Evolutionary conservation across 1,140 invertebrate genomes (phyloP).

Genomic region (Cotesia glomerata): DNA sequence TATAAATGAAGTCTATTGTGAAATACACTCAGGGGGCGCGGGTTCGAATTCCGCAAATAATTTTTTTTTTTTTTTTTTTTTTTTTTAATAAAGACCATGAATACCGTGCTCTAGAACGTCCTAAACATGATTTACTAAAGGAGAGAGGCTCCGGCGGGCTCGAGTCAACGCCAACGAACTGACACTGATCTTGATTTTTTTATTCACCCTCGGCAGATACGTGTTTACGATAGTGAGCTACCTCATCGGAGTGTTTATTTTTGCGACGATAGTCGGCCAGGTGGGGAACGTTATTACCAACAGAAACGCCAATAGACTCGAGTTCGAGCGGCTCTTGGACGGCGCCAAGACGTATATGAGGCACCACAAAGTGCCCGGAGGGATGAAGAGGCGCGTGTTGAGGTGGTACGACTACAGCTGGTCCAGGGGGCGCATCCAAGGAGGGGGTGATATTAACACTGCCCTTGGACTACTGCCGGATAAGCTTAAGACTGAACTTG

Average conservation of each 20-base stretch:
- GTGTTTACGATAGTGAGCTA: constrained; percentile 96
- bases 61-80: too few relatives aligned
- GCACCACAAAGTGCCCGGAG: constrained; percentile 93
- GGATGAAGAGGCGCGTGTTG: constrained; percentile 91
- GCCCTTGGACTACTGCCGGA: constrained; percentile 91
- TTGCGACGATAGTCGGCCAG: constrained; percentile 97
- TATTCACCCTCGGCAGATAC: constrained; percentile 73
- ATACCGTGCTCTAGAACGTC: constrained; percentile 20
- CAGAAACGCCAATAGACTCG: constrained; percentile 93
- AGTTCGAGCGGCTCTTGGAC: constrained; percentile 93
- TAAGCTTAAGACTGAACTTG: constrained; percentile 95
- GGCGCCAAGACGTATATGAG: constrained; percentile 97
- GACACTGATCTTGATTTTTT: constrained; percentile 50
- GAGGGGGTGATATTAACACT: constrained; percentile 94
- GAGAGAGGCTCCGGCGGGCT: constrained; percentile 60
- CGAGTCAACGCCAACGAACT: constrained; percentile 45
- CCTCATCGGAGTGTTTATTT: constrained; percentile 96
- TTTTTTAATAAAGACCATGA: constrained; percentile 32
- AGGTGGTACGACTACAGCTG: constrained; percentile 98
- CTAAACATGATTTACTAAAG: constrained; percentile 30
- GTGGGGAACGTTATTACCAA: constrained; percentile 98
- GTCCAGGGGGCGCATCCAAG: constrained; percentile 95
- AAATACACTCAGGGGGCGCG: too few relatives aligned
- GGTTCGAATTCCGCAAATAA: too few relatives aligned
- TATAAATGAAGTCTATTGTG: too few relatives aligned